Percentiles rank a stretch among this genome's conserved stretches.
These are phyloP conservation scores for Selene dorsalis DNA, from an alignment of 2,797 vertebrate genomes.

Conservation along the genomic window DNA sequence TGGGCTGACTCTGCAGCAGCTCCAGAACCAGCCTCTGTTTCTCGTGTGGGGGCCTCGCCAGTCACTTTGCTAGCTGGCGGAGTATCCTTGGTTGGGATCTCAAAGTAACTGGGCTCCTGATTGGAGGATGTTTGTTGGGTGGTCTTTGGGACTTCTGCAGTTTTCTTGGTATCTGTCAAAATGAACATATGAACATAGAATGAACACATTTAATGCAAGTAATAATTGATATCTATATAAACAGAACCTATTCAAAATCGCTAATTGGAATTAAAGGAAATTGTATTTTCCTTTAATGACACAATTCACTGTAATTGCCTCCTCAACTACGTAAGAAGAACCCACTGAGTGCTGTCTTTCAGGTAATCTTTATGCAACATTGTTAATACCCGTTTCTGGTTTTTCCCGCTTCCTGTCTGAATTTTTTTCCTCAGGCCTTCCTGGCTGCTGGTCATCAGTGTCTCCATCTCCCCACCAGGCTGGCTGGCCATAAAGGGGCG, in stretches of 20 bases:
- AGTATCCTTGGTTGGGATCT: slow-evolving; percentile 94
- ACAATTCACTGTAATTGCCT: neutral
- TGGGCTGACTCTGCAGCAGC: slow-evolving; percentile 74
- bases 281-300: neutral
- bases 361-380: neutral
- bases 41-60: slow-evolving; percentile 86
- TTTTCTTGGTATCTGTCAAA: slow-evolving; percentile 81
- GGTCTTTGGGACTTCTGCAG: slow-evolving; percentile 78
- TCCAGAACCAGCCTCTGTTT: slow-evolving; percentile 81
- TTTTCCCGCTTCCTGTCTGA: slow-evolving; percentile 84
- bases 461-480: slow-evolving; percentile 98
- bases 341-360: neutral
- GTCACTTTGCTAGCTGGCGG: slow-evolving; percentile 79
- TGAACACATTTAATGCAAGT: neutral
- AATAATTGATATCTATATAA: neutral
- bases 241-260: neutral
- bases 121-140: slow-evolving; percentile 82
- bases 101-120: slow-evolving; percentile 96
- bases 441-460: slow-evolving; percentile 84
- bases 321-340: too few relatives aligned
- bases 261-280: neutral
- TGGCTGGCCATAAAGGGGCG: slow-evolving; percentile 95
- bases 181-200: slow-evolving; percentile 1
- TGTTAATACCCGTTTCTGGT: slow-evolving; percentile 82
- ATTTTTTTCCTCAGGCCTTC: slow-evolving; percentile 84